Evolutionary conservation across 35 echinoderm and acorn worm species (phyloP), one percentile per base, ranked within the genome.

Genomic region (Strongylocentrotus purpuratus): DNA sequence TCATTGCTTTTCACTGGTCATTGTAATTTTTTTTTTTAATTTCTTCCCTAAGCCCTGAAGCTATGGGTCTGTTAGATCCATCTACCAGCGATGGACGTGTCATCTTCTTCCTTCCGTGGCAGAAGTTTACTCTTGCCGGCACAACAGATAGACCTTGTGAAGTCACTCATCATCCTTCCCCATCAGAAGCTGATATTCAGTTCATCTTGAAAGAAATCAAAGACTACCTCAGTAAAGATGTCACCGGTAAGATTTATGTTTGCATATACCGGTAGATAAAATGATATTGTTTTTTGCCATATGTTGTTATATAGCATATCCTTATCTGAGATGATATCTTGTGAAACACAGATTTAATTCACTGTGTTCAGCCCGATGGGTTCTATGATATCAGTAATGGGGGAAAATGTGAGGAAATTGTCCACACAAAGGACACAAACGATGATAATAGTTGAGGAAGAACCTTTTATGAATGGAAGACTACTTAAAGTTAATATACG

Each of bases 121-220:
- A 98, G 92, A 98, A 99, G n/a, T 95, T 95, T 31, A 99, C 98
- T 2, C 35, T 99, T 4, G 98, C 98, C 12, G 98, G 98, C 10
- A 99, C 98, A 20, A 99, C 98, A 1, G 98, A 99, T 94, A 98
- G 90, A 70, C 92, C 97, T 5, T 99, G 98, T 94, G 94, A 98
- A 52, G 52, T 99, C 18, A 96, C 96, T 35, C 97, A 99, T 88
- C 71, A 88, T 85, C 98, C 98, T 6, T 91, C 96, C 9, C 98
- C 98, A 13, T 97, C 97, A 45, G 98, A 99, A 92, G 94, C 97
- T 11, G 98, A 99, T 25, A 99, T 99, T 25, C 96, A 99, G 89
- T 99, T 99, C 71, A 99, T 99, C 88, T 88, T 99, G 94, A 97
- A 98, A 25, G 98, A 99, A 86, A 95, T 99, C 59, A 99, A 99